Conservation (phyloP, 2,797 vertebrate species). For the Micropoecilia bifurca region DNA sequence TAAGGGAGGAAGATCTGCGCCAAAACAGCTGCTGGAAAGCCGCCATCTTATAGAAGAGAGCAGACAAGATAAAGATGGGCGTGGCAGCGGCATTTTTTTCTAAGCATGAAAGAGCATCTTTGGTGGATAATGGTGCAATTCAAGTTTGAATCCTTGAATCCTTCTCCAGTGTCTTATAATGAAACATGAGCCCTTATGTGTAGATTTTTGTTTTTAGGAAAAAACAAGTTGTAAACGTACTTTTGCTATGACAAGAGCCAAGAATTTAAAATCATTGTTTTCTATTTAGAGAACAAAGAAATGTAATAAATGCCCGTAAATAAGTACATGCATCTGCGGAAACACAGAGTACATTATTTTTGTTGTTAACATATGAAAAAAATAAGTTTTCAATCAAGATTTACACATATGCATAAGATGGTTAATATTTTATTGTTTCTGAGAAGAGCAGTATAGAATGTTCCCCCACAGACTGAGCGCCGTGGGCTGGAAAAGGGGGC, state of each 20-base stretch:
- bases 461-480: slow-evolving; percentile 44
- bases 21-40: slow-evolving; percentile 75
- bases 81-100: slow-evolving; percentile 70
- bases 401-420: slow-evolving; percentile 48
- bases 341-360: slow-evolving; percentile 23
- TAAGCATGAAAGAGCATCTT: slow-evolving; percentile 40
- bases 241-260: slow-evolving; percentile 8
- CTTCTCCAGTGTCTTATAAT: slow-evolving; percentile 21
- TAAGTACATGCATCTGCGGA: slow-evolving; percentile 36
- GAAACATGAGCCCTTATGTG: slow-evolving; percentile 4
- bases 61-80: slow-evolving; percentile 55
- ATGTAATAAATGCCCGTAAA: slow-evolving; percentile 16
- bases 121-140: slow-evolving; percentile 16
- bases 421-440: slow-evolving; percentile 72
- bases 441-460: slow-evolving; percentile 47
- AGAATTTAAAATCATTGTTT: background rate
- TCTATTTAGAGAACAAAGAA: slow-evolving; percentile 26
- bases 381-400: slow-evolving; percentile 16
- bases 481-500: slow-evolving; percentile 38
- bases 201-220: slow-evolving; percentile 1
- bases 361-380: slow-evolving; percentile 24
- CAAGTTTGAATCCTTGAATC: slow-evolving; percentile 6
- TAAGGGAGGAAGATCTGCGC: slow-evolving; percentile 59
- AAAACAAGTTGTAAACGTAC: slow-evolving; percentile 30
- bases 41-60: slow-evolving; percentile 75